Base-by-base conservation (phyloP, 2,113 vertebrate genomes). In the Serilophus lunatus region DNA sequence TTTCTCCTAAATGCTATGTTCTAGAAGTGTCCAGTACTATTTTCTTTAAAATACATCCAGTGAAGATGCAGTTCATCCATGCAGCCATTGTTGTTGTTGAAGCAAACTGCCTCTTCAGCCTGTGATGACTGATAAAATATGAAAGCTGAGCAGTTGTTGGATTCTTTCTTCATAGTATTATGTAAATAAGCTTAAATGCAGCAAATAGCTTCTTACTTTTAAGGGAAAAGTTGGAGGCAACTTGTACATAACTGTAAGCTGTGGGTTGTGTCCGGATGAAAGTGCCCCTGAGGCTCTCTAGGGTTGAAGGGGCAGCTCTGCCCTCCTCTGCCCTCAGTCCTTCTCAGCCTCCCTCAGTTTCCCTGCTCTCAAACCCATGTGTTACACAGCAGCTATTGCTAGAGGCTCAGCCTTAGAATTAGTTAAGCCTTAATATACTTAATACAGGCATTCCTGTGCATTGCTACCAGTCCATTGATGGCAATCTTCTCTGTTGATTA, bases 1-100 rank as follows among this genome's bases (percentile, higher is more conserved):
- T 95, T 85, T 77, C 74, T 91, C 51, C 25, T 86, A 83, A 95
- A 83, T 82, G 38, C 47, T 25, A 2, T 40, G 50, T 94, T 91
- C 49, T 56, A 23, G 36, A 95, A 65, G 29, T 24, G 51, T 80
- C 76, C 54, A 12, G 12, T 45, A 13, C 18, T 44, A 6, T 85
- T 96, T 94, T 92, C 71, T 86, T n/a, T 78, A 25, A 83, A 95
- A 70, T 56, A 13, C 4, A 7, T 70, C 47, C 87, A 19, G 75
- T 42, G 49, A 24, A 65, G 61, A 44, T 71, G 77, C 45, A 50
- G 33, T 63, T 95, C 10, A 35, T 82, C 66, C 66, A 12, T 1
- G 0, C 36, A 54, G n/a, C 59, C 45, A 3, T 10, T 76, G 61
- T 35, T 72, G 63, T 6, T 60, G 45, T 31, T 65, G 75, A 51